These are phyloP conservation scores for Hyposmocoma kahamanoa DNA, from an alignment of 1,140 invertebrate genomes.

Conservation along the genomic window DNA sequence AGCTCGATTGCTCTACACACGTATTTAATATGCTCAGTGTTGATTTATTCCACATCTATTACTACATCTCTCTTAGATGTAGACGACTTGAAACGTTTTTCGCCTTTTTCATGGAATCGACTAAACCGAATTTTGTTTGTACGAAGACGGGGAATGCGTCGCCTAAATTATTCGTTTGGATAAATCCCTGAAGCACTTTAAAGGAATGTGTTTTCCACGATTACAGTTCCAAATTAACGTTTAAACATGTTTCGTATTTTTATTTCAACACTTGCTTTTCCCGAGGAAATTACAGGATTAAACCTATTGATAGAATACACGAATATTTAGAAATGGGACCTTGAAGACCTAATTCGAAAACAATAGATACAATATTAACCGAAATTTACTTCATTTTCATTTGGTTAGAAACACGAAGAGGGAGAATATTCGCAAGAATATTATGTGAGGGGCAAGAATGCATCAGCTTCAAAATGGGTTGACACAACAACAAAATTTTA, in stretches of 20 bases:
- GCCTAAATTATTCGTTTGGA: conserved; percentile 16
- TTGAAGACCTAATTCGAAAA: too few relatives aligned
- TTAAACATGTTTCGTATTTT: background rate
- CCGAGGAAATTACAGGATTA: too few relatives aligned
- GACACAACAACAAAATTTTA: background rate
- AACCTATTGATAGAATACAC: too few relatives aligned
- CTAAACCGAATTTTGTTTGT: conserved; percentile 3
- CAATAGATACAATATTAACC: too few relatives aligned
- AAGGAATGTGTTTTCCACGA: background rate
- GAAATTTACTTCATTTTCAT: too few relatives aligned
- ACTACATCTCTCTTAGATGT: conserved; percentile 37
- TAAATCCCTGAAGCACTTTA: background rate
- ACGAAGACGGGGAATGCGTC: conserved; percentile 14
- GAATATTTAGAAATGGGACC: too few relatives aligned
- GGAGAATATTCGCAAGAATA: background rate
- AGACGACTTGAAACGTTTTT: conserved; percentile 23
- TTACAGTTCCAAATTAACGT: background rate
- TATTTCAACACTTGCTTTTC: too few relatives aligned
- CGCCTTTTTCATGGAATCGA: conserved; percentile 14
- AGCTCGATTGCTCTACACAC: conserved; percentile 28
- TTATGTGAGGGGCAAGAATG: background rate
- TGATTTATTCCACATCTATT: conserved; percentile 38
- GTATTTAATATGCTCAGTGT: conserved; percentile 40
- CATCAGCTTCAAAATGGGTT: background rate
- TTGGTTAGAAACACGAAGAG: background rate